Evolutionary conservation across 2,888 invertebrate species (phyloP).

Genomic region (Amblyteles armatorius): DNA sequence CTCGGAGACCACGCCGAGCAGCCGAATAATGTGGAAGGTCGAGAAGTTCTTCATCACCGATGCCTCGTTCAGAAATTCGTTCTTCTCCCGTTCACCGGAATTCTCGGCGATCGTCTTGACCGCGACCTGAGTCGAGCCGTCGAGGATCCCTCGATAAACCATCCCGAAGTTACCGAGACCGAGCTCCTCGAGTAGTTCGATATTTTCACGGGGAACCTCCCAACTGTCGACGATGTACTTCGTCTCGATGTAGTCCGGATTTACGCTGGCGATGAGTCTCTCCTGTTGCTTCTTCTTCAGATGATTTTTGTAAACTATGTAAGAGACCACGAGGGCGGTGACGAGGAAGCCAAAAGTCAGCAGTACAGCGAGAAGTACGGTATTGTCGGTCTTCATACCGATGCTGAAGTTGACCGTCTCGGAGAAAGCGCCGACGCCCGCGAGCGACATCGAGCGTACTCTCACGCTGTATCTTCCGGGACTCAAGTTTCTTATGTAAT

Average conservation of each 20-base stretch:
- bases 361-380: conserved; percentile 68
- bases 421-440: conserved; percentile 85
- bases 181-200: conserved; percentile 86
- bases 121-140: conserved; percentile 85
- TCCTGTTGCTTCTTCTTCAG: conserved; percentile 80
- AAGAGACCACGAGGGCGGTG: conserved; percentile 68
- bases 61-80: conserved; percentile 90
- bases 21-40: conserved; percentile 89
- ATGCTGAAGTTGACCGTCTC: conserved; percentile 72
- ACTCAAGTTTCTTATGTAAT: conserved; percentile 81
- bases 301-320: conserved; percentile 78
- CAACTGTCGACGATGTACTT: conserved; percentile 89
- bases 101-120: conserved; percentile 88
- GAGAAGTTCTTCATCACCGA: conserved; percentile 90
- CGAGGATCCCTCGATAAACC: conserved; percentile 88
- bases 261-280: conserved; percentile 86
- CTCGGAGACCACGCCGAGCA: conserved; percentile 90
- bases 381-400: conserved; percentile 69
- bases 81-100: conserved; percentile 86
- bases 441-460: conserved; percentile 87
- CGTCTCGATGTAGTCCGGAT: conserved; percentile 88
- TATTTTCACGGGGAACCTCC: conserved; percentile 88
- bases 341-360: conserved; percentile 72
- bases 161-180: conserved; percentile 92
- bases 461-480: conserved; percentile 87